Base-by-base conservation (phyloP, 2,113 vertebrate species). In the Nestor notabilis region DNA sequence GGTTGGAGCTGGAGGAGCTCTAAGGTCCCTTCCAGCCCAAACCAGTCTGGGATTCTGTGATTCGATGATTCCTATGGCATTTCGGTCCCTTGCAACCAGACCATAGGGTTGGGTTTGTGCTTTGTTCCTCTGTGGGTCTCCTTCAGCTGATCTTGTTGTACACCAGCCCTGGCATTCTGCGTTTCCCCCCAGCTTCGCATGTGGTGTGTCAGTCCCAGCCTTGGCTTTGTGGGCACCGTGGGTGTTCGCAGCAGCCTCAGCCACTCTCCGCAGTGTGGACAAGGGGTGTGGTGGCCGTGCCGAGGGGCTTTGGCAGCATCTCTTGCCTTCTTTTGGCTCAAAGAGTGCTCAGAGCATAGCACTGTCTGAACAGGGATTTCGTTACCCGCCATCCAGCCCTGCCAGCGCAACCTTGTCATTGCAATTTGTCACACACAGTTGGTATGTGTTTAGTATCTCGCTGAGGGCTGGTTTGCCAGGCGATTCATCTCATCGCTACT, bases 351-450 rank as follows among this genome's bases (percentile, higher is more conserved):
- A 0, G 50, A 94, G 49, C 6, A 0, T 6, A 87, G 68, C 66
- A 2, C 81, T 90, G 93, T 91, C 93, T 80, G 90, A 72, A 79
- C 65, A 60, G 88, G 65, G 85, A 82, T 93, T 92, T 90, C 69
- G 3, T 83, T 72, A 58, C 76, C 77, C 5, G 2, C 68, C 85
- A 14, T 81, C 50, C 89, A 37, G 95, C 66, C 92, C 92, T 83
- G 87, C 89, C 93, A 90, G 88, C 5, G 0, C 76, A 76, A 47
- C 91, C 96, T 84, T 87, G 90, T 90, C 85, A 87, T 41, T 78
- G 91, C 90, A 6, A 84, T 96, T 93, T 93, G 96, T 93, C 95
- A 89, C 90, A 90, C 47, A 1, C 15, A 13, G 46, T 61, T 87
- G 88, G 29, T 39, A 35, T 46, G 77, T 79, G 90, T 41, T 23